Conservation (phyloP, 2,888 invertebrate genomes). For the Acrocyrtus sp. region DNA sequence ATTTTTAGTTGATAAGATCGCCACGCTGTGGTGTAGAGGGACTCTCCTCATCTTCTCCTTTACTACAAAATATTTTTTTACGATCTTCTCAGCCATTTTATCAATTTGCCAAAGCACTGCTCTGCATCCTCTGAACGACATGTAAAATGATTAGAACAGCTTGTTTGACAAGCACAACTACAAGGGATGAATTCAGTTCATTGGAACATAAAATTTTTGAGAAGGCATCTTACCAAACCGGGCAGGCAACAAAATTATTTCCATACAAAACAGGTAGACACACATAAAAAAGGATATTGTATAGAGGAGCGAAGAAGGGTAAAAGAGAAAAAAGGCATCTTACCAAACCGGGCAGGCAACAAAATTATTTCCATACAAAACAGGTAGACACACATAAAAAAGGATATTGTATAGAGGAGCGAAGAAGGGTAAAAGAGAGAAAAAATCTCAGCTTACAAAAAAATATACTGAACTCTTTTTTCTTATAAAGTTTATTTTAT, state of each 20-base stretch:
- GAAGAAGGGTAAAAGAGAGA: no score
- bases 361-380: conserved; percentile 44
- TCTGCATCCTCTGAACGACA: background rate
- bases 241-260: conserved; percentile 49
- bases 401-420: no score
- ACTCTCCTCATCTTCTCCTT: no score
- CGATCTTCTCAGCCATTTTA: no score
- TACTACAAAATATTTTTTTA: no score
- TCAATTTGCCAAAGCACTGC: no score
- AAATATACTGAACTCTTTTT: no score
- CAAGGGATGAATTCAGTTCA: conserved; percentile 21
- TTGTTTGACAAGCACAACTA: conserved; percentile 31
- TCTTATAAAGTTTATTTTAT: no score
- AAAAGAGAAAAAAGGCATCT: conserved; percentile 34
- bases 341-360: conserved; percentile 49
- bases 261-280: conserved; percentile 25
- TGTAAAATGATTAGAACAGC: background rate
- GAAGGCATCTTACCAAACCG: conserved; percentile 47
- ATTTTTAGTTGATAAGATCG: no score
- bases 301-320: no score
- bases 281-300: background rate
- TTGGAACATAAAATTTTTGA: conserved; percentile 46
- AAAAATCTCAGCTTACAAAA: conserved; percentile 41
- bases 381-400: conserved; percentile 10
- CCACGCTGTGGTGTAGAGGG: no score